These are phyloP conservation scores for Spialia ferax DNA, from an alignment of 2,888 invertebrate species.

Conservation along the genomic window DNA sequence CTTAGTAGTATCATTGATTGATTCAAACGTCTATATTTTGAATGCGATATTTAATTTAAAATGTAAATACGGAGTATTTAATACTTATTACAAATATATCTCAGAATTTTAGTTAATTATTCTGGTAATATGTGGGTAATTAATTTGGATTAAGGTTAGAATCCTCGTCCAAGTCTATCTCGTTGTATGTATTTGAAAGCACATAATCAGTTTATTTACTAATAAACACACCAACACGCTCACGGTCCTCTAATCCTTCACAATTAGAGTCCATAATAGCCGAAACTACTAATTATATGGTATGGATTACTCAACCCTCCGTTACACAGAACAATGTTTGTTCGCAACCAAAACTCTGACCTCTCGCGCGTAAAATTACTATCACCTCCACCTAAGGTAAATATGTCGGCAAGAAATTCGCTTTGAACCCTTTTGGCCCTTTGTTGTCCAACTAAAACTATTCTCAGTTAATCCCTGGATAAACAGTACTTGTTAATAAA, in stretches of 20 bases:
- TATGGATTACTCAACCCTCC: constrained; percentile 53
- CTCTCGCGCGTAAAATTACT: constrained; percentile 84
- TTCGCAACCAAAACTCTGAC: constrained; percentile 70
- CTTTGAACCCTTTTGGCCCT: constrained; percentile 85
- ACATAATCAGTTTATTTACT: constrained; percentile 26
- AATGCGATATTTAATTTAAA: background rate
- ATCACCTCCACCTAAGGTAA: constrained; percentile 85
- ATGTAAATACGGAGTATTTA: too few relatives aligned
- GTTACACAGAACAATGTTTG: constrained; percentile 61
- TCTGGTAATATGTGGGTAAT: background rate
- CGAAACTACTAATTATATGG: constrained; percentile 42
- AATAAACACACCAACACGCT: constrained; percentile 12
- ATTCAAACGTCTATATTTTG: background rate
- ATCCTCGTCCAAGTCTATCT: background rate
- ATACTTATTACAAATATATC: too few relatives aligned
- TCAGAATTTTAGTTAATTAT: too few relatives aligned
- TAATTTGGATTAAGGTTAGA: background rate
- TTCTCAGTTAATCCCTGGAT: constrained; percentile 85
- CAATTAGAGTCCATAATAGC: constrained; percentile 38
- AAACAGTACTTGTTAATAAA: constrained; percentile 86
- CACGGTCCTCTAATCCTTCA: constrained; percentile 31
- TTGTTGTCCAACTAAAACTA: constrained; percentile 87
- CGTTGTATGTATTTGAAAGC: background rate
- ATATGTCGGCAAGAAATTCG: constrained; percentile 86
- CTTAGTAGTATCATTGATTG: background rate